Base-by-base conservation (phyloP, 2,888 invertebrate genomes). In the Xanthia icteritia region DNA sequence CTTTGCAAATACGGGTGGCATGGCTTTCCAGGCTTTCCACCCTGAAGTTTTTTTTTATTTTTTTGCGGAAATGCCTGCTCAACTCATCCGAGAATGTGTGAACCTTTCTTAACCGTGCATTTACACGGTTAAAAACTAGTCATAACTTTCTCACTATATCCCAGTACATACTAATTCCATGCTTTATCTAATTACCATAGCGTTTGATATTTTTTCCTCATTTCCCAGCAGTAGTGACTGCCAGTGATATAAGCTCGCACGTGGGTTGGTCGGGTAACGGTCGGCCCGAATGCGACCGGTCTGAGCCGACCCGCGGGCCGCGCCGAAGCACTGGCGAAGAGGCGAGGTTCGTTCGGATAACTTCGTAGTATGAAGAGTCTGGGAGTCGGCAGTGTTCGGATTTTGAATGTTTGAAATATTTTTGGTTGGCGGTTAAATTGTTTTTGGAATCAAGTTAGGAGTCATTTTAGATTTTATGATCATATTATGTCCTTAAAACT, bases 241-340 rank as follows among this genome's bases (percentile, higher is more conserved):
- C 58, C 67, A 36, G 72, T 77, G 81, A 74, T 85, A 82, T 78
- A 80, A 71, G 74, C 69, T 56, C 39, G 82, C 82, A 87, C 88
- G 92, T 92, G 91, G 91, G 88, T 31, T 68, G 85, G 89, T 79
- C 77, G 87, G 63, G 73, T 93, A 93, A 93, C 93, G 93, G 93
- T 93, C 86, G 92, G 60, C 91, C 92, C 87, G 88, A 87, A 89
- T 92, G 88, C 73, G 90, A 93, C 93, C 93, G 93, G 93, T 92
- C 88, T 81, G 63, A 39, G 73, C 74, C 76, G 76, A 74, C 60
- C 68, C 70, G 45, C 45, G 45, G 45, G 15, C 45, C 15, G 58
- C 56, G 71, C 72, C 63, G 31, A 45, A 71, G 64, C 56, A 75
- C 54, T 45, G 5, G 39, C 64, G 60, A 73, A 71, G 66, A 64